A percentile compares a stretch with the other conserved stretches of the same genome.
Conservation (phyloP, 2,797 vertebrate species). For the Pseudochaenichthys georgianus region DNA sequence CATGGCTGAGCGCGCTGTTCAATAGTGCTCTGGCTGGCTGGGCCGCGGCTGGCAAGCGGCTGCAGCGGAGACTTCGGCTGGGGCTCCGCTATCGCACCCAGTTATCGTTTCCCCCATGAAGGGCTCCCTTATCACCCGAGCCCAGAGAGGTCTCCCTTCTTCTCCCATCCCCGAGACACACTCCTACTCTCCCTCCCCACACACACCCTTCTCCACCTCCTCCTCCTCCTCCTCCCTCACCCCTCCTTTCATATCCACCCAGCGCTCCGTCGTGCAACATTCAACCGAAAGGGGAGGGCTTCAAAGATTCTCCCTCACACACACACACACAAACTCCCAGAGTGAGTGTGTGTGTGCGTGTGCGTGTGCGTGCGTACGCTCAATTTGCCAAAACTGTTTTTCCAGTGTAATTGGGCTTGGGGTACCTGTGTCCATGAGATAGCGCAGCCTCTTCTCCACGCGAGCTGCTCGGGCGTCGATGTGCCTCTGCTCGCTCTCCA, state of each 20-base stretch:
- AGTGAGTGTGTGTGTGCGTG: conserved; percentile 68
- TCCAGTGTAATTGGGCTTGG: conserved; percentile 99
- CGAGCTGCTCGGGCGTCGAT: conserved; percentile 99
- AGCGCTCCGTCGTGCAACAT: conserved; percentile 90
- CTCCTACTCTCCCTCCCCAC: conserved; percentile 47
- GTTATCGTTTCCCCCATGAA: conserved; percentile 99
- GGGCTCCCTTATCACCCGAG: conserved; percentile 99
- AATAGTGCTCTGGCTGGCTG: conserved; percentile 88
- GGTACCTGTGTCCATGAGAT: conserved; percentile 99
- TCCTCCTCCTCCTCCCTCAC: conserved; percentile 62
- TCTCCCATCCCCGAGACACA: conserved; percentile 86
- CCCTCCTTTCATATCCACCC: conserved; percentile 82
- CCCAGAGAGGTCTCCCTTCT: conserved; percentile 99
- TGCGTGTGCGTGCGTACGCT: conserved; percentile 90
- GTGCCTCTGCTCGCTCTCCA: conserved; percentile 99
- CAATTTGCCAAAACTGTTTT: conserved; percentile 99
- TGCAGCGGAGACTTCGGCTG: conserved; percentile 77
- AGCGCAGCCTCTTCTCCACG: conserved; percentile 99
- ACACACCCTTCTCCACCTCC: conserved; percentile 42
- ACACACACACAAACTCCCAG: conserved; percentile 89
- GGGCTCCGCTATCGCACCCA: conserved; percentile 94
- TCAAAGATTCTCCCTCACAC: conserved; percentile 96
- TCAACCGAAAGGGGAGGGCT: conserved; percentile 87
- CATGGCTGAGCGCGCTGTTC: conserved; percentile 99
- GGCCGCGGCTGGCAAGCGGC: conserved; percentile 77